These are phyloP conservation scores for Drosophila atripex DNA, from an alignment of 2,888 invertebrate species.

Conservation along the genomic window DNA sequence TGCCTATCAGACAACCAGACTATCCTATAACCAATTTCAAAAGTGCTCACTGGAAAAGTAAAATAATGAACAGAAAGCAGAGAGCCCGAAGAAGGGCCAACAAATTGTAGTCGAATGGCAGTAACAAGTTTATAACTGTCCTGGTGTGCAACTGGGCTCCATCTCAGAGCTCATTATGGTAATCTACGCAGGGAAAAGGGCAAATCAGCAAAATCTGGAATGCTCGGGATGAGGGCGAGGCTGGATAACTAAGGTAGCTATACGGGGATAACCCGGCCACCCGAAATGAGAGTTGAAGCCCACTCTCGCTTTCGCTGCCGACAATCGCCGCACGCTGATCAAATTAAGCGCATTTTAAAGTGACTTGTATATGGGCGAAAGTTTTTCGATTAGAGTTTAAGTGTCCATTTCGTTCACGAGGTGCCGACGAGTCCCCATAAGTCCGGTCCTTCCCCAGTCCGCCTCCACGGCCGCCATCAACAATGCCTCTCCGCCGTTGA, in stretches of 20 bases:
- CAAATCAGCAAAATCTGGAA: neutral
- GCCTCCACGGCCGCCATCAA: neutral
- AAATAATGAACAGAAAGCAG: slow-evolving; percentile 36
- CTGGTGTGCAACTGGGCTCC: slow-evolving; percentile 40
- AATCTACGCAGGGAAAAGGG: slow-evolving; percentile 53
- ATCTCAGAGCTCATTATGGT: slow-evolving; percentile 68
- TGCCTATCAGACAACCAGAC: slow-evolving; percentile 7
- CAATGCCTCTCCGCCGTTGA: slow-evolving; percentile 34
- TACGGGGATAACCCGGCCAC: slow-evolving; percentile 12
- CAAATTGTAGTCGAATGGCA: slow-evolving; percentile 70
- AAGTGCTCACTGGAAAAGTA: slow-evolving; percentile 25
- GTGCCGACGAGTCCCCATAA: slow-evolving; percentile 60
- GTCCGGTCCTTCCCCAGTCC: neutral
- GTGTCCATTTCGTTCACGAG: slow-evolving; percentile 75
- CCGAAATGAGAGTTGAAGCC: slow-evolving; percentile 24
- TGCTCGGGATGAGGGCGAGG: neutral
- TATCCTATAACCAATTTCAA: slow-evolving; percentile 47
- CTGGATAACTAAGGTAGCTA: slow-evolving; percentile 14
- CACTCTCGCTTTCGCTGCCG: slow-evolving; percentile 32
- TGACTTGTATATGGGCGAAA: slow-evolving; percentile 77
- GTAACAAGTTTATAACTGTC: slow-evolving; percentile 69
- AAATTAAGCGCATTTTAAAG: slow-evolving; percentile 78
- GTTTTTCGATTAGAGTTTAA: slow-evolving; percentile 79
- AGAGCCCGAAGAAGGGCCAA: slow-evolving; percentile 39
- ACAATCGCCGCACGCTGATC: slow-evolving; percentile 76